Base-by-base conservation (phyloP, 1,140 invertebrate species). In the Drosophila murphyi region DNA sequence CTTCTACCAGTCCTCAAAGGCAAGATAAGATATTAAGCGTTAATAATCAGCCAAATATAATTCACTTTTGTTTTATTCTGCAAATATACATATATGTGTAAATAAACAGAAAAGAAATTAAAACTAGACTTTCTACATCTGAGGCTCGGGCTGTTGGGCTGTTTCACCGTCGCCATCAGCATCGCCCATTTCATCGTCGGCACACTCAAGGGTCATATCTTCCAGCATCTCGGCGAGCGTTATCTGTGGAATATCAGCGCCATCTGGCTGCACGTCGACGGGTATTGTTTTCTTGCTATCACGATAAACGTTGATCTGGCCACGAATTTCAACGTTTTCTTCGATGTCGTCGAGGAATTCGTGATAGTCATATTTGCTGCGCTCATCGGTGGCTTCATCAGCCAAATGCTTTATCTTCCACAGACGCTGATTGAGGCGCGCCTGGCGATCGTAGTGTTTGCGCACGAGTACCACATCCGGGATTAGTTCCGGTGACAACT, bases 291-390 rank as follows among this genome's bases (percentile, higher is more conserved):
- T 96, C 63, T 93, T 94, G 4, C 88, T 82, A 83, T 97, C 97
- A 90, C 96, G 96, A 93, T 98, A 99, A 64, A 99, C 98, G 90
- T 99, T 99, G 41, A 99, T 94, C 91, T 98, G 96, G 83, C 97
- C 96, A 72, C 99, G 95, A 65, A 98, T 94, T 35, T 95, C 95
- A 28, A 95, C 95, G 93, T 99, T 98, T 93, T 99, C 98, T 93
- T 99, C 99, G 55, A 99, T 93, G 91, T 99, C 99, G 83, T 99
- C 97, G 92, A 99, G 94, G 93, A 99, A 99, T 78, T 99, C 98
- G 83, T 96, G 96, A 92, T 97, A 99, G 80, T 99, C 98, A 76
- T 87, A 62, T 72, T 96, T 95, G 70, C 95, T 96, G 56, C 94
- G 93, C 45, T 94, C 92, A 48, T 95, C 95, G 2, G 95, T 95